Conservation (phyloP, 1,140 invertebrate species). For the Bicyclus anynana region DNA sequence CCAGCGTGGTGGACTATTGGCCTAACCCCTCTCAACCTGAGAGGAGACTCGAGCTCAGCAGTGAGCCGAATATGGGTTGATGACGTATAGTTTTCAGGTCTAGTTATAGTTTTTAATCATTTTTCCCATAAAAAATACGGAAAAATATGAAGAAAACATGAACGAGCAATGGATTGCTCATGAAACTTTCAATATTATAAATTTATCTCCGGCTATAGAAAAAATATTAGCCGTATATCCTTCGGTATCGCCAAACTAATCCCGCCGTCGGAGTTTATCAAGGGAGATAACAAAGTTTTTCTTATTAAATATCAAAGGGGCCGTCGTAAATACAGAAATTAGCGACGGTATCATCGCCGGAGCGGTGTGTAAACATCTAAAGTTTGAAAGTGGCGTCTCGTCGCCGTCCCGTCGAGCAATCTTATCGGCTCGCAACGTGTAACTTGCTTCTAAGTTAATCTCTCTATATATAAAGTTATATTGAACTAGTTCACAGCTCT, state of each 20-base stretch:
- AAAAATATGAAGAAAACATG: too few species aligned
- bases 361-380: conserved; percentile 65
- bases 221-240: neutral
- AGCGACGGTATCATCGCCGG: conserved; percentile 56
- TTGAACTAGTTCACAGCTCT: neutral
- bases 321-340: conserved; percentile 70
- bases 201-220: neutral
- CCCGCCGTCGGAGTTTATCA: conserved; percentile 42
- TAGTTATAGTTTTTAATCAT: too few species aligned
- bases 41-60: too few species aligned
- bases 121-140: too few species aligned
- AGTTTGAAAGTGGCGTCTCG: conserved; percentile 53
- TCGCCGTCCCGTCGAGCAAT: conserved; percentile 34
- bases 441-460: conserved; percentile 42
- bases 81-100: too few species aligned
- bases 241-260: conserved; percentile 25
- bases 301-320: conserved; percentile 65
- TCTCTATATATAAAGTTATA: conserved; percentile 18
- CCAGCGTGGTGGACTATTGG: too few species aligned
- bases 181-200: too few species aligned
- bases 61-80: too few species aligned
- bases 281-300: conserved; percentile 61
- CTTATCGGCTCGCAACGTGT: conserved; percentile 31
- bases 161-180: too few species aligned
- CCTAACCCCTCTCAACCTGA: too few species aligned